Conservation (phyloP, 1,140 invertebrate genomes). For the Camponotus pennsylvanicus region DNA sequence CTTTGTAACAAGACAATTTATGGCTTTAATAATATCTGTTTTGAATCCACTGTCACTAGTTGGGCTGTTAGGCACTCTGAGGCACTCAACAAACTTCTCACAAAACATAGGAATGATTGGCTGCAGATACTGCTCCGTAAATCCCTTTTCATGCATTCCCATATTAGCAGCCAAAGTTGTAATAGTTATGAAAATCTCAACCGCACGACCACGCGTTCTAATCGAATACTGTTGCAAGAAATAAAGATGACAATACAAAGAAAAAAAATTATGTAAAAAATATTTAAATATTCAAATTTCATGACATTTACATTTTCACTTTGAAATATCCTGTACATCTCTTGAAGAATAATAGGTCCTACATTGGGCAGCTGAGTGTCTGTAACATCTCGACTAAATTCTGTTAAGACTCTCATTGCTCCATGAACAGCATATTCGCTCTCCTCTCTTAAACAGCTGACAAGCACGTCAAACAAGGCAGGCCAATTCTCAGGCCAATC, state of each 20-base stretch:
- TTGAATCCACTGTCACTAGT: conserved; percentile 90
- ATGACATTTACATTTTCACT: conserved; percentile 87
- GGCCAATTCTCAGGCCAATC: conserved; percentile 94
- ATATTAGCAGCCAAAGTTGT: conserved; percentile 88
- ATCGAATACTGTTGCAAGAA: conserved; percentile 87
- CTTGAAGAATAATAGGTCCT: conserved; percentile 91
- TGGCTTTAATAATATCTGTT: conserved; percentile 91
- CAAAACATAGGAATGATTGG: conserved; percentile 91
- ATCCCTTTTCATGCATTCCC: conserved; percentile 87
- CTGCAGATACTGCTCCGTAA: conserved; percentile 88
- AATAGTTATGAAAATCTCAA: conserved; percentile 90
- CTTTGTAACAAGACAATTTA: conserved; percentile 89
- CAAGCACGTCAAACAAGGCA: conserved; percentile 91
- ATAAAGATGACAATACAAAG: not conserved
- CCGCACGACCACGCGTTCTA: conserved; percentile 88
- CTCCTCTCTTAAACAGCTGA: conserved; percentile 87
- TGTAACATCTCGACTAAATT: conserved; percentile 91
- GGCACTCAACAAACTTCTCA: conserved; percentile 89
- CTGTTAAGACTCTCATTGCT: conserved; percentile 92
- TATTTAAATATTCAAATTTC: not conserved
- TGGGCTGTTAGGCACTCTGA: conserved; percentile 88
- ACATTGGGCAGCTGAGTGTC: conserved; percentile 91
- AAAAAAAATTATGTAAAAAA: not conserved
- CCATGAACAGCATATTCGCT: conserved; percentile 90
- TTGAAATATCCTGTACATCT: conserved; percentile 92